Evolutionary conservation across 2,113 vertebrate genomes (phyloP).

Genomic region (Varanus komodoensis): DNA sequence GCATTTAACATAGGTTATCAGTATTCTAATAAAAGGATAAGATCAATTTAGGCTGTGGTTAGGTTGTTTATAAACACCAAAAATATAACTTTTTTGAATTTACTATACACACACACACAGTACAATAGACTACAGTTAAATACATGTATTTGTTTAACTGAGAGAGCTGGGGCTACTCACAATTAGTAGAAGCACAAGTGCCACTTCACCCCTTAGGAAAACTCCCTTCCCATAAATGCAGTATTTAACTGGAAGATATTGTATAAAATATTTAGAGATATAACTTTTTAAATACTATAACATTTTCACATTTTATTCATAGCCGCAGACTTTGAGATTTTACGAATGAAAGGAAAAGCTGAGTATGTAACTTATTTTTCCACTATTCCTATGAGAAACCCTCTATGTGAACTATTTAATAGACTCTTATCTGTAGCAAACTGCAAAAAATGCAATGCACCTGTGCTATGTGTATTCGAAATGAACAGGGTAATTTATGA

Average conservation of each 20-base stretch:
- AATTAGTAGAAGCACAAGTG: constrained; percentile 69
- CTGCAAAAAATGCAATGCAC: constrained; percentile 36
- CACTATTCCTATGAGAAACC: constrained; percentile 45
- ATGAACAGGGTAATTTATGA: constrained; percentile 28
- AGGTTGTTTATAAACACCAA: constrained; percentile 33
- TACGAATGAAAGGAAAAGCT: constrained; percentile 41
- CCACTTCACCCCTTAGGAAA: constrained; percentile 69
- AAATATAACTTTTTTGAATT: constrained; percentile 29
- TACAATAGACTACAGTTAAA: constrained; percentile 60
- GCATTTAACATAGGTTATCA: constrained; percentile 35
- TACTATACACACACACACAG: constrained; percentile 54
- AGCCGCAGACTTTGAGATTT: not conserved
- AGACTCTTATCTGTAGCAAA: constrained; percentile 43
- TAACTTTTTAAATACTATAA: constrained; percentile 52
- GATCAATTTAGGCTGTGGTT: constrained; percentile 16
- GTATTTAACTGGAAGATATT: constrained; percentile 70
- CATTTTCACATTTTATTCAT: constrained; percentile 53
- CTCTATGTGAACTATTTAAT: constrained; percentile 55
- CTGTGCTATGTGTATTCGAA: constrained; percentile 22
- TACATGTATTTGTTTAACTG: constrained; percentile 61
- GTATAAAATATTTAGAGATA: constrained; percentile 61
- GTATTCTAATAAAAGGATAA: constrained; percentile 43
- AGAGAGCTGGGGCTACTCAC: constrained; percentile 60
- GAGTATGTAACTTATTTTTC: constrained; percentile 51
- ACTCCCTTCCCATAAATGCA: constrained; percentile 72